Evolutionary conservation across 2,797 vertebrate genomes (phyloP).

Genomic region (Sternarchorhynchus goeldii): DNA sequence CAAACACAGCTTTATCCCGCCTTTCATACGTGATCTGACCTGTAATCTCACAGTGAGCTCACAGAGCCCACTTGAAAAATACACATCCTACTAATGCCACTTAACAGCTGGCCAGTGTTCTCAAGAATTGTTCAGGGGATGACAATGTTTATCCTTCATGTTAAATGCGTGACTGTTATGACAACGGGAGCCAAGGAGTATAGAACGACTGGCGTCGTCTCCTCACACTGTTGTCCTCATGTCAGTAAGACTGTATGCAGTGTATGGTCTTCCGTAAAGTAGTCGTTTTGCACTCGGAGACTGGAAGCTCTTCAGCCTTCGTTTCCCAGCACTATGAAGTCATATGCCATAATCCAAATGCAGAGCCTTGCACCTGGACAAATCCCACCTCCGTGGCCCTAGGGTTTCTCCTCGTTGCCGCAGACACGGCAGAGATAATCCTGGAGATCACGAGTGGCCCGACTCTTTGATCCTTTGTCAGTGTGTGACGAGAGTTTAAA

Average conservation of each 20-base stretch:
- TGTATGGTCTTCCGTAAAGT: background rate
- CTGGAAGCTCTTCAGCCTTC: background rate
- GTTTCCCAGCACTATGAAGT: no score
- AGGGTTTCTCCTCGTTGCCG: slow-evolving; percentile 59
- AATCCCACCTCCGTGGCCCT: slow-evolving; percentile 54
- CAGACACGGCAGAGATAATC: slow-evolving; percentile 67
- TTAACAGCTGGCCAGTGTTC: slow-evolving; percentile 53
- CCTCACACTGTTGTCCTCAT: background rate
- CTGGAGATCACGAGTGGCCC: slow-evolving; percentile 57
- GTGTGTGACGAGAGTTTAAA: slow-evolving; percentile 64
- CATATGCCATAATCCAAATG: slow-evolving; percentile 32
- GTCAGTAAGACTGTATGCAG: background rate
- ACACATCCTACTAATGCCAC: slow-evolving; percentile 60
- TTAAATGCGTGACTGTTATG: slow-evolving; percentile 11
- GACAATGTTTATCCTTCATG: slow-evolving; percentile 45
- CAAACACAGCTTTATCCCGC: slow-evolving; percentile 66
- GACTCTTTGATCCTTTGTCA: slow-evolving; percentile 71
- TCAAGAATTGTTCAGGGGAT: slow-evolving; percentile 30
- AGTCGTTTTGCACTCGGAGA: background rate
- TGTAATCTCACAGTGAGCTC: slow-evolving; percentile 64
- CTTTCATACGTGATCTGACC: slow-evolving; percentile 64
- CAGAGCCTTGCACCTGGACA: slow-evolving; percentile 57
- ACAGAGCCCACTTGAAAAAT: slow-evolving; percentile 56
- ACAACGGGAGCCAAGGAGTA: slow-evolving; percentile 4
- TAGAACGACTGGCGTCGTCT: background rate